Evolutionary conservation across 2,888 invertebrate species (phyloP), one percentile per base, ranked within the genome.

Genomic region (Andrena bicolor): DNA sequence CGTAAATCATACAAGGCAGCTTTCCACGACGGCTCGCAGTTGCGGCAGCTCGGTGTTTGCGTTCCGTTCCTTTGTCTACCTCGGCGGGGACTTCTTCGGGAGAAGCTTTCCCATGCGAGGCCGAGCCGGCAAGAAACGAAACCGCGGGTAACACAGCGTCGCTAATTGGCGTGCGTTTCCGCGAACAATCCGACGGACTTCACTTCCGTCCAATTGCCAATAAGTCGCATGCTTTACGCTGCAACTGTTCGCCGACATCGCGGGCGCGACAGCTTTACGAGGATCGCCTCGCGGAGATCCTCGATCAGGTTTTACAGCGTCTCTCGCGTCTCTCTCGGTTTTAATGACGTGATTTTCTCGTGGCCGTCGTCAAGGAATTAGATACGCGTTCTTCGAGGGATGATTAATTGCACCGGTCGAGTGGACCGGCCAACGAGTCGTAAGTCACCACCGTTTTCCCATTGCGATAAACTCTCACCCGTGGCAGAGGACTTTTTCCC

Each of bases 381-480:
- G 73, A 48, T 58, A 64, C 72, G 76, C 73, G 74, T 60, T 65
- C 79, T 51, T 30, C 51, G 30, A 0, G 7, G 49, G 56, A 83
- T 74, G 82, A 84, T 84, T 84, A 84, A 84, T 84, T n/a, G 75
- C 82, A 23, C 41, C 49, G 65, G 75, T 28, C 35, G 76, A n/a
- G 16, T 20, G 56, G 60, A 49, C 60, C 20, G 16, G 10, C 49
- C 8, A 10, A 26, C 20, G 32, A 49, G 61, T 76, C 77, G 66
- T 68, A 78, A 81, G 68, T 71, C 83, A 75, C 73, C 65, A 2
- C 16, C 8, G 74, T 74, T 76, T 66, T 78, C 51, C 53, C 35
- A 35, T 68, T 71, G 35, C 58, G 80, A 80, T 72, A 72, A 73
- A 71, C 64, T 53, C 65, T 53, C 26, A 20, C 66, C 70, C 20